Conservation (phyloP, 2,113 vertebrate genomes). For the Serilophus lunatus region DNA sequence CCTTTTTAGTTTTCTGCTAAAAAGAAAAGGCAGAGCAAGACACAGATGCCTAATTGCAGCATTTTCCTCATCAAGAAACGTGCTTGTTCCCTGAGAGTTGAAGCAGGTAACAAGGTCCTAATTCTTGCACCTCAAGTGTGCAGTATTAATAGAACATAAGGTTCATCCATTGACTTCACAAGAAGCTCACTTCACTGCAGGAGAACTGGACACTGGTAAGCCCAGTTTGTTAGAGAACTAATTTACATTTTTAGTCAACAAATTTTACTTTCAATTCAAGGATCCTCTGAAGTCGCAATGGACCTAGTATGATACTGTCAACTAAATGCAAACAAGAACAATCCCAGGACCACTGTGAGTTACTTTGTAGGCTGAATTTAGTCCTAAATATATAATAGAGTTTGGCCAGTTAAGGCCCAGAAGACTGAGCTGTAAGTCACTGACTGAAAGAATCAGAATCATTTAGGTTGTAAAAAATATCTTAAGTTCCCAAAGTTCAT, state of each 20-base stretch:
- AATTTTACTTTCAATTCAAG: not conserved
- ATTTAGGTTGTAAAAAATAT: not conserved
- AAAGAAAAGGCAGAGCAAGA: not conserved
- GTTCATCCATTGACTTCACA: not conserved
- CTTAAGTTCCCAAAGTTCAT: not conserved
- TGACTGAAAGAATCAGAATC: not conserved
- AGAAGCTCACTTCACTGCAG: not conserved
- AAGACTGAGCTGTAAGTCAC: not conserved
- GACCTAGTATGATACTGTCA: not conserved
- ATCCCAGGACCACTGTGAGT: not conserved
- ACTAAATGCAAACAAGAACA: not conserved
- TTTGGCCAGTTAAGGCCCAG: not conserved
- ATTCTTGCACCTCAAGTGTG: not conserved
- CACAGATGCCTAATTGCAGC: not conserved
- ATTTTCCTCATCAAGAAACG: not conserved
- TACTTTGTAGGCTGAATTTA: not conserved
- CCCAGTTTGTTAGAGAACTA: not conserved
- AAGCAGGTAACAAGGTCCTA: not conserved
- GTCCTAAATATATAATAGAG: not conserved
- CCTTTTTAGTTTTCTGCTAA: too few relatives aligned
- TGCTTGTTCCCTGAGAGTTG: not conserved
- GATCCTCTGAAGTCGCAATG: not conserved
- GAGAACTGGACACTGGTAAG: not conserved
- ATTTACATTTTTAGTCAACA: not conserved
- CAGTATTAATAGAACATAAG: not conserved